Base-by-base conservation (phyloP, 2,797 vertebrate species). In the Microctenopoma lineatum region DNA sequence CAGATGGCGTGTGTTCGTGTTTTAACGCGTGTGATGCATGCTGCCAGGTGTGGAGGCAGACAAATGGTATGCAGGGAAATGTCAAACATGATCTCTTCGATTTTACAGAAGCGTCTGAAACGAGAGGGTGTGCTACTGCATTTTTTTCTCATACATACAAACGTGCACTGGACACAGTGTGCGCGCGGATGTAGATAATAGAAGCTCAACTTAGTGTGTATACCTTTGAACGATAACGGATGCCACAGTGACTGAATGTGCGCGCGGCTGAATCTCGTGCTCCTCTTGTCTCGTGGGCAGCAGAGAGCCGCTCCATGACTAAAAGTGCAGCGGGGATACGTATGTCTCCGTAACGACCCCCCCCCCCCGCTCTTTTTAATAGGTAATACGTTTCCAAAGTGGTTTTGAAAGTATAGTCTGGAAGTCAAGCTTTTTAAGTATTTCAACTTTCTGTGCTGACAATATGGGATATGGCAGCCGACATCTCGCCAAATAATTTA, bases 401-500 rank as follows among this genome's bases (percentile, higher is more conserved):
- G 56, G 36, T n/a, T 2, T 42, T 16, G 36, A 1, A 62, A 60
- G 53, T 64, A 56, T 15, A 52, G 48, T 34, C 41, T 44, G 44
- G n/a, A 5, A 44, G 60, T 32, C 14, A 46, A 57, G 26, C 14
- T 54, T 32, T 60, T 44, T 77, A 47, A 75, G 70, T 77, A 76
- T 73, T 79, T 68, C 21, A 84, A 54, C 67, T 82, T 83, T 77
- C 70, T 21, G 11, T 68, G 63, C 60, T 62, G 76, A 64, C 54
- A 58, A 44, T 66, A 46, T 5, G 27, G 32, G 44, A 53, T 66
- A 67, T 62, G 42, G 44, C 63, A 63, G n/a, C 56, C 81, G 81
- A 86, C 77, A 73, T 75, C 32, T 71, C 48, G 46, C 76, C 87
- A 79, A 81, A 89, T 89, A 83, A 91, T 89, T 86, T 75, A 89